phyloP scores from a whole-genome alignment of 2,797 vertebrate species.

The Coregonus suidteri region DNA sequence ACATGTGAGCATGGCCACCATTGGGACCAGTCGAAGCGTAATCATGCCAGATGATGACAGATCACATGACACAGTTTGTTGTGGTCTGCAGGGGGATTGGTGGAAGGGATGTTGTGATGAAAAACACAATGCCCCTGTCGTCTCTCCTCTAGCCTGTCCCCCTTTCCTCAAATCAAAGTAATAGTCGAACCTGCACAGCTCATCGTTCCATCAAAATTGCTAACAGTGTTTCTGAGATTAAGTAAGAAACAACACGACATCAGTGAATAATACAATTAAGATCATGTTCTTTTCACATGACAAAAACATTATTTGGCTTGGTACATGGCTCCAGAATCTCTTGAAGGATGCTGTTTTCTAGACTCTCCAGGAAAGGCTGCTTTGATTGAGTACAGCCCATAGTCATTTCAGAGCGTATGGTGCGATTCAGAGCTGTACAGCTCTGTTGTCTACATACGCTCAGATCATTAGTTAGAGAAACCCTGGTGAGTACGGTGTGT shows the following conservation, averaged over 20 bases:
- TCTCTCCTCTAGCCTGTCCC: constrained; percentile 19
- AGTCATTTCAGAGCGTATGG: neutral
- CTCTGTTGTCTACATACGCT: constrained; percentile 26
- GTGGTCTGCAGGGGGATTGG: constrained; percentile 42
- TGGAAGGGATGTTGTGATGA: constrained; percentile 31
- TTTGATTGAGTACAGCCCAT: neutral
- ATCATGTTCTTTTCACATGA: neutral
- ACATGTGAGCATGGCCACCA: constrained; percentile 31
- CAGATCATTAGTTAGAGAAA: constrained; percentile 53
- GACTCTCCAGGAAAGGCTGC: neutral
- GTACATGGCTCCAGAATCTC: neutral
- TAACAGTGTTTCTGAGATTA: neutral
- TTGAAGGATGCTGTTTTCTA: neutral
- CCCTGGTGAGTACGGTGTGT: constrained; percentile 21
- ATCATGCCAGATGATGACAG: constrained; percentile 44
- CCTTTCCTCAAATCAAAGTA: constrained; percentile 41
- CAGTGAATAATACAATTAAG: too few relatives aligned
- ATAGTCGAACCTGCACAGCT: neutral
- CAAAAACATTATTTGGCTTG: neutral
- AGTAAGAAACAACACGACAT: neutral
- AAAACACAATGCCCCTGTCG: constrained; percentile 27
- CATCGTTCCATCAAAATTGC: neutral
- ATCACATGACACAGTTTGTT: constrained; percentile 34
- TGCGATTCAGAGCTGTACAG: neutral
- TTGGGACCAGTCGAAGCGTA: constrained; percentile 39